Base-by-base conservation (phyloP, 2,797 vertebrate genomes). In the Rhynchotus rufescens region DNA sequence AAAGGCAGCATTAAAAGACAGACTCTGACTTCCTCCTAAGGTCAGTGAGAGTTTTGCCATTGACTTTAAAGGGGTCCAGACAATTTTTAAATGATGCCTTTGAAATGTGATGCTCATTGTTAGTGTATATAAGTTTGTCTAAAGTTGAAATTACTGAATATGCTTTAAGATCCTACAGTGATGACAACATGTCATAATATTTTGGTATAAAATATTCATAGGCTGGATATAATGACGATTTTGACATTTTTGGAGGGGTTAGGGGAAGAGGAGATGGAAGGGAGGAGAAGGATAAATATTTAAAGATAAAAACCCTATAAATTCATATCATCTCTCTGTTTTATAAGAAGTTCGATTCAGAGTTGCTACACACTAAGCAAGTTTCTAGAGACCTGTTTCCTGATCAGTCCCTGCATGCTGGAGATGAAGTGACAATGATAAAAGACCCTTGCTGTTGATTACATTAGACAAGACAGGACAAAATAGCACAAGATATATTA, bases 391-490 rank as follows among this genome's bases (percentile, higher is more conserved):
- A 62, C 45, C 71, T 89, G 84, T 94, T 94, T 81, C 79, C 84
- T 88, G 93, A 94, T 59, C 42, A 34, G 73, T 79, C 75, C 52
- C 78, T 84, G 60, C 20, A 15, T 57, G 68, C 59, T 89, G 80
- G 75, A 84, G 78, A 93, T 23, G 6, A 95, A 96, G 93, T 97
- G 95, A 96, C 96, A 97, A 69, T 97, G 97, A 97, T 93, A 92
- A 96, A 97, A 95, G 92, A 96, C 92, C 88, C 15, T 15, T 11
- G 49, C 69, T 69, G 60, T 72, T 95, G 96, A 96, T 95, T 96
- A 85, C 85, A 96, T 96, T 96, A 96, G 90, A 95, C 84, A 93
- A 92, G 97, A 94, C 96, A 96, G 92, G 71, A 96, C 82, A 93
- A 96, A 96, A 96, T 80, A 96, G 86, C 67, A 77, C 25, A 88